phyloP scores from a whole-genome alignment of 1,140 invertebrate species.

The Drosophila athabasca region DNA sequence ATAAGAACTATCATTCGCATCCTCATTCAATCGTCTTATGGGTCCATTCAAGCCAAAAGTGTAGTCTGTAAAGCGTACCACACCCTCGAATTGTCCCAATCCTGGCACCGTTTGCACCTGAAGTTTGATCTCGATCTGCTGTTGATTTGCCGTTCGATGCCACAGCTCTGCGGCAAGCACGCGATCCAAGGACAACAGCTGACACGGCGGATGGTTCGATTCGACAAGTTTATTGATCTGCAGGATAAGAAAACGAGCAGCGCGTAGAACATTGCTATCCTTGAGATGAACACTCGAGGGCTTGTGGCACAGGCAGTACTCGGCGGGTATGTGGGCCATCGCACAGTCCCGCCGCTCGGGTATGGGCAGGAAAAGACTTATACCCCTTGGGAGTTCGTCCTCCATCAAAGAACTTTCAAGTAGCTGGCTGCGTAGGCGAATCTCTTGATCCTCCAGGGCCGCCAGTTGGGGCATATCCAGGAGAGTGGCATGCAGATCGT shows the following conservation, averaged over 20 bases:
- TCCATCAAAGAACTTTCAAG: neutral
- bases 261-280: conserved; percentile 13
- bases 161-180: conserved; percentile 18
- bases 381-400: conserved; percentile 14
- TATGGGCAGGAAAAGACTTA: conserved; percentile 35
- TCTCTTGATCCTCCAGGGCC: conserved; percentile 7
- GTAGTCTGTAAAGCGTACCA: conserved; percentile 8
- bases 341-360: conserved; percentile 15
- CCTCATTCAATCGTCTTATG: conserved; percentile 4
- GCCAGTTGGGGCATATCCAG: conserved; percentile 7
- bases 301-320: conserved; percentile 18
- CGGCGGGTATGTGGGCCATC: conserved; percentile 18
- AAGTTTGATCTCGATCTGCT: conserved; percentile 11
- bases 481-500: conserved; percentile 89
- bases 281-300: neutral
- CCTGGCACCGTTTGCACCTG: conserved; percentile 18
- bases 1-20: neutral
- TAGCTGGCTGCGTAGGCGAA: conserved; percentile 10
- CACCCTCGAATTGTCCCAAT: conserved; percentile 24
- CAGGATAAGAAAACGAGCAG: conserved; percentile 18
- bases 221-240: conserved; percentile 11
- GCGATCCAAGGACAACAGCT: neutral
- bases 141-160: neutral
- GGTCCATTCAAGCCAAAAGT: conserved; percentile 11
- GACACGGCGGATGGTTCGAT: conserved; percentile 15